A percentile compares a stretch with the other conserved stretches of the same genome.
Evolutionary conservation across 2,113 vertebrate genomes (phyloP).

Genomic region (Ginglymostoma cirratum): DNA sequence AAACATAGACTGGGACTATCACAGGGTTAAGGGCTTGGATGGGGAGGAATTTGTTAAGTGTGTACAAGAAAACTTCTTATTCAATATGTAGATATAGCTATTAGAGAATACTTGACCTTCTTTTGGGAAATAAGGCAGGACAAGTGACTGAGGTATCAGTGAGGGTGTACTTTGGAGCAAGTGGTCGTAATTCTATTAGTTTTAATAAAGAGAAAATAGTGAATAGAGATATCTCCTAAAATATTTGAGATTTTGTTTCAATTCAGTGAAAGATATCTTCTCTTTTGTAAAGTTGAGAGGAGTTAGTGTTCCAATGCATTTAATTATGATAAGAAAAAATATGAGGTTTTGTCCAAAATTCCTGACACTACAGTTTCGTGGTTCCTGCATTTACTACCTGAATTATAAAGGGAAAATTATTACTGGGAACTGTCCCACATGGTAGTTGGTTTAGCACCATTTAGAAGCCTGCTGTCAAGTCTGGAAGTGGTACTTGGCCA

Average conservation of each 20-base stretch:
- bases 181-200: too few species aligned
- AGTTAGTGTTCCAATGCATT: neutral
- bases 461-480: neutral
- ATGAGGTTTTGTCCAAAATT: neutral
- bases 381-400: neutral
- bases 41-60: too few species aligned
- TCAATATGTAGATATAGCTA: too few species aligned
- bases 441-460: neutral
- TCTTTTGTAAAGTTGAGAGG: neutral
- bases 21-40: too few species aligned
- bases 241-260: neutral
- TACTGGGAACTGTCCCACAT: neutral
- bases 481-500: neutral
- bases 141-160: too few species aligned
- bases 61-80: too few species aligned
- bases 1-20: too few species aligned
- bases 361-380: neutral
- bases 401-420: neutral
- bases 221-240: neutral
- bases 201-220: neutral
- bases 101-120: too few species aligned
- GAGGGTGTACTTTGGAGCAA: too few species aligned
- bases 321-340: neutral
- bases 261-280: neutral
- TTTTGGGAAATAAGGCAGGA: too few species aligned